A percentile compares a stretch with the other conserved stretches of the same genome.
Conservation (phyloP, 2,797 vertebrate species). For the Falco rusticolus region DNA sequence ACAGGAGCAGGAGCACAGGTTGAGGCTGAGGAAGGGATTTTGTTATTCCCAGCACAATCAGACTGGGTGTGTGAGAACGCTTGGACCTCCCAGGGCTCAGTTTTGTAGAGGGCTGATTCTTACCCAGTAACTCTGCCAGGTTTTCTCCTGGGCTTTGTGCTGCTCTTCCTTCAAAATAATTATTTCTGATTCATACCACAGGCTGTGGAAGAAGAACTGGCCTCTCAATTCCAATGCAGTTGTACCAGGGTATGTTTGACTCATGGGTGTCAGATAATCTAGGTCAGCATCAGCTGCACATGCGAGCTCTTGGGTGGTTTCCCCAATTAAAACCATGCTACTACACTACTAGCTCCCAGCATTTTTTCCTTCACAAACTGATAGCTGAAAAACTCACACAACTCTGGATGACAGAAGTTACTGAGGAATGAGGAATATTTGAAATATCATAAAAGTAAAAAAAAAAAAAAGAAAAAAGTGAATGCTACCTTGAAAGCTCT, state of each 20-base stretch:
- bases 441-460: not conserved
- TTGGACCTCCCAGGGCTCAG: not conserved
- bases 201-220: not conserved
- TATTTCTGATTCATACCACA: not conserved
- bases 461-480: accelerated
- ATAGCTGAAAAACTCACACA: conserved; percentile 50
- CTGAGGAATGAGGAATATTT: conserved; percentile 38
- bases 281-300: conserved; percentile 24
- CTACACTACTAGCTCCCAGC: conserved; percentile 2
- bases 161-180: conserved; percentile 6
- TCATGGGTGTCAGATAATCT: conserved; percentile 20
- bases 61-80: not conserved
- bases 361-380: conserved; percentile 34
- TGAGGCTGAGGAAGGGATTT: not conserved
- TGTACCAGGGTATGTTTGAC: not conserved
- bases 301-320: conserved; percentile 55
- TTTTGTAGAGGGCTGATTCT: not conserved
- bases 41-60: not conserved
- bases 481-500: not conserved
- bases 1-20: not conserved
- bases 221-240: not conserved
- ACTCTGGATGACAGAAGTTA: not conserved
- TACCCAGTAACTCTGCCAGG: not conserved
- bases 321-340: conserved; percentile 38
- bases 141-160: not conserved